Evolutionary conservation across 2,888 invertebrate species (phyloP).

Genomic region (Catonia carolina): DNA sequence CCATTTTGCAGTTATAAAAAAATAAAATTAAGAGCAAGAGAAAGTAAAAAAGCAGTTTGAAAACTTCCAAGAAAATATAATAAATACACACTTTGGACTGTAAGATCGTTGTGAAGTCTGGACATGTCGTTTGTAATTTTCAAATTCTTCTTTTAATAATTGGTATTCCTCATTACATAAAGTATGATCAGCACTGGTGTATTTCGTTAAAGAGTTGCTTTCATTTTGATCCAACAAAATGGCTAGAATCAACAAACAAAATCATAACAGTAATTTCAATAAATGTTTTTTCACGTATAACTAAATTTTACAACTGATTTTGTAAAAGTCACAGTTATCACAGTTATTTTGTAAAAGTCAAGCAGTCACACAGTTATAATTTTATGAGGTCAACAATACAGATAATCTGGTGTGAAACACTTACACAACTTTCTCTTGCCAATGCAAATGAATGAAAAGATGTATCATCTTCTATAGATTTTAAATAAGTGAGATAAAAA

Average conservation of each 20-base stretch:
- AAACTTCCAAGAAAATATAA: conserved; percentile 21
- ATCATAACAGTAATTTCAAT: background rate
- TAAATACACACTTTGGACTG: too few species aligned
- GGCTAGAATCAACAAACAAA: conserved; percentile 11
- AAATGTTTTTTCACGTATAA: too few species aligned
- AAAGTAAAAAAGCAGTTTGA: background rate
- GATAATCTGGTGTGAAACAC: too few species aligned
- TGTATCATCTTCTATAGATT: too few species aligned
- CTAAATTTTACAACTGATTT: too few species aligned
- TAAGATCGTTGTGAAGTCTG: background rate
- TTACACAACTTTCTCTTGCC: too few species aligned
- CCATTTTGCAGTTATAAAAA: too few species aligned
- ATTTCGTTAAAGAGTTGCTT: conserved; percentile 11
- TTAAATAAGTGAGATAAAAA: too few species aligned
- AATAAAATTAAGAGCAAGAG: background rate
- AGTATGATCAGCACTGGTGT: conserved; percentile 20
- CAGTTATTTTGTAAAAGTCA: too few species aligned
- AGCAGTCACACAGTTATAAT: too few species aligned
- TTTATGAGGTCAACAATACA: too few species aligned
- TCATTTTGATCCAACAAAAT: conserved; percentile 24
- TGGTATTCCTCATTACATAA: conserved; percentile 60
- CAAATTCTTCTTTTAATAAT: conserved; percentile 57
- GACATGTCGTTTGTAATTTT: conserved; percentile 52
- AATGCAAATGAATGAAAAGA: too few species aligned
- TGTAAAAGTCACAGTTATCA: conserved; percentile 8